These are phyloP conservation scores for Loriculus beryllinus DNA, from an alignment of 2,797 vertebrate species.

Conservation along the genomic window DNA sequence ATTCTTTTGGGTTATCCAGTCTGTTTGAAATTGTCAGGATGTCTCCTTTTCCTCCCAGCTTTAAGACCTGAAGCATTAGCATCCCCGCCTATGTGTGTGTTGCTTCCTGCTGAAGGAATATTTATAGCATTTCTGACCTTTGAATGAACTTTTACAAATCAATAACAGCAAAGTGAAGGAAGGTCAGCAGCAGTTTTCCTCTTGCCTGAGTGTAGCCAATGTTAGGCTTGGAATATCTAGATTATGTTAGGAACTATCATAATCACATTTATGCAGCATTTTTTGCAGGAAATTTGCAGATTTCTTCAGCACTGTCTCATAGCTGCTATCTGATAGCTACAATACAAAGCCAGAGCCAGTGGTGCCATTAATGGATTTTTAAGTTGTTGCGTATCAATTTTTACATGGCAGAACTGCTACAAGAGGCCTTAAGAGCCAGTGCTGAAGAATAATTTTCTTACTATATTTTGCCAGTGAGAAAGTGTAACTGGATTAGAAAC, in stretches of 20 bases:
- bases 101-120: constrained; percentile 57
- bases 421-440: background rate
- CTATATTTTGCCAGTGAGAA: background rate
- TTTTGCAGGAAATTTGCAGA: background rate
- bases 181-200: constrained; percentile 2
- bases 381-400: background rate
- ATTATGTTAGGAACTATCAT: background rate
- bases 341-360: background rate
- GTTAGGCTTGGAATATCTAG: background rate
- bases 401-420: background rate
- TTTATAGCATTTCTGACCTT: constrained; percentile 72
- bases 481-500: background rate
- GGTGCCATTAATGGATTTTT: background rate
- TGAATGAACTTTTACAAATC: constrained; percentile 49
- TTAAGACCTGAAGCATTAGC: background rate
- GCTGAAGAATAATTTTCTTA: background rate
- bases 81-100: background rate
- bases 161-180: constrained; percentile 17
- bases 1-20: background rate
- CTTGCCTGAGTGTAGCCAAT: background rate
- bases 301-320: background rate
- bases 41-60: background rate
- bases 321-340: background rate
- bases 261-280: background rate
- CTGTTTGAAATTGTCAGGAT: constrained; percentile 31